Base-by-base conservation (phyloP, 2,797 vertebrate species). In the Tarsius wallacei region DNA sequence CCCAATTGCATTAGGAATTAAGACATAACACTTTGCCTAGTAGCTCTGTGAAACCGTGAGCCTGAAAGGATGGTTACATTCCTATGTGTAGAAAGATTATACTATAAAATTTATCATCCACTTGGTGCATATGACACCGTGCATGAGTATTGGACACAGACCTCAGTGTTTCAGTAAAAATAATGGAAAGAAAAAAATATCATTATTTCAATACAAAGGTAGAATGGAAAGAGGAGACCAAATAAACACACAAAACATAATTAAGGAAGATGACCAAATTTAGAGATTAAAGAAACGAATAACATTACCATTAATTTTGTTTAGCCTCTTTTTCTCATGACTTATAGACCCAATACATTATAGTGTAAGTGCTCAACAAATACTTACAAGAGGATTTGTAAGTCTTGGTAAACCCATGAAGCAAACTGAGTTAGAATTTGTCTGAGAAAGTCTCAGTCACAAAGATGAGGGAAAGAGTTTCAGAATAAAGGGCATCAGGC, bases 161-260 rank as follows among this genome's bases (percentile, higher is more conserved):
- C n/a, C 55, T 55, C 49, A 87, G 14, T 59, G 42, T 49, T 80
- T 94, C 11, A 73, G n/a, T 36, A n/a, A 70, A 89, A 63, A 71
- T 61, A 81, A 74, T 7, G 19, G 5, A 57, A 84, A 73, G 2
- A 71, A 16, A 80, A 93, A 93, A 73, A 64, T 24, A 91, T 36
- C 22, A 8, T 94, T 80, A 70, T 51, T 93, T 94, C 90, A 96
- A 96, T 80, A 3, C 91, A 94, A 77, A 94, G 2, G 15, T 57
- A 66, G 26, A 96, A 92, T 28, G 26, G 16, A 70, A 93, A 86
- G 12, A 71, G 33, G 11, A 70, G 31, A 84, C 14, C 26, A 77
- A 92, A 87, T 70, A 22, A 96, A 90, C 26, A 73, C 64, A 77
- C 26, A 91, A 96, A 96, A 74, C 5, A 63, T 82, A 74, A 89